A percentile compares a stretch with the other conserved stretches of the same genome.
Evolutionary conservation across 2,797 vertebrate genomes (phyloP).

Genomic region (Danio aesculapii): DNA sequence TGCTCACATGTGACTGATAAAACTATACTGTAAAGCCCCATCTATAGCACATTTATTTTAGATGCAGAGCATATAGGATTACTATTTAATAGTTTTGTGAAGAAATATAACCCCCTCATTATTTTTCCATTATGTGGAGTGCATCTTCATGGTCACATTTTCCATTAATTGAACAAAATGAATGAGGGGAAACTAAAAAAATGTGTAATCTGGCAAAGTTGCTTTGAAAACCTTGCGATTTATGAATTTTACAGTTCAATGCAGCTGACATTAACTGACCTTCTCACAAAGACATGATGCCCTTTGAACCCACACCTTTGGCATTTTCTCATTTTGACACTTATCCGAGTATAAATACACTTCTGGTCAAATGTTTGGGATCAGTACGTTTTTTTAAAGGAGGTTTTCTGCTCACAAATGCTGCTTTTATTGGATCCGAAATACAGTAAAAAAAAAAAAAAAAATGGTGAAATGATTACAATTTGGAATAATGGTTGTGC

Average conservation of each 20-base stretch:
- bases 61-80: constrained; percentile 6
- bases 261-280: constrained; percentile 53
- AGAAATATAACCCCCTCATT: constrained; percentile 26
- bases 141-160: constrained; percentile 2
- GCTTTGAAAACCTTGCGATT: constrained; percentile 28
- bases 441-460: too few species aligned
- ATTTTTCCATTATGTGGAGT: constrained; percentile 21
- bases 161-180: constrained; percentile 4
- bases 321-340: constrained; percentile 31
- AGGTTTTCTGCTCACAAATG: too few species aligned
- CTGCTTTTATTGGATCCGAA: too few species aligned
- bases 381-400: too few species aligned
- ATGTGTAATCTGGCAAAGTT: neutral
- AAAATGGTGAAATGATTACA: too few species aligned
- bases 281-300: constrained; percentile 45
- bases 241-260: constrained; percentile 31
- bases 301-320: constrained; percentile 41
- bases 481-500: too few species aligned
- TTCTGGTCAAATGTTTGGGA: too few species aligned
- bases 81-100: constrained; percentile 2
- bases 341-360: constrained; percentile 4
- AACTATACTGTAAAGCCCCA: constrained; percentile 1
- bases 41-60: constrained; percentile 1
- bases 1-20: constrained; percentile 6
- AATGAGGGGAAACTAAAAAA: constrained; percentile 3